Evolutionary conservation across 2,113 vertebrate genomes (phyloP).

Genomic region (Zosterops lateralis): DNA sequence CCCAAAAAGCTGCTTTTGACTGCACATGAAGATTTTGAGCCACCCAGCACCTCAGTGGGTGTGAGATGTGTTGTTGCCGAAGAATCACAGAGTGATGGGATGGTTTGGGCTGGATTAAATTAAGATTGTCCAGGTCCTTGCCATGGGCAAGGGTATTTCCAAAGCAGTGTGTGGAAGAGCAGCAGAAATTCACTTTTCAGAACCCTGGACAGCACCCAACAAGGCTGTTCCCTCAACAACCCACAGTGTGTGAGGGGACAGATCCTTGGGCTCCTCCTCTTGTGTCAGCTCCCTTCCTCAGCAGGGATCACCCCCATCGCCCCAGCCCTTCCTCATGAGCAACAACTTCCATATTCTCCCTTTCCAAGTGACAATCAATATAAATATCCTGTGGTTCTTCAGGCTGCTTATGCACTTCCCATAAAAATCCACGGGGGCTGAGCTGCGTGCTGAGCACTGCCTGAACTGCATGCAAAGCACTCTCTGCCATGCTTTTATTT

Average conservation of each 20-base stretch:
- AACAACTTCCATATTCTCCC: not conserved
- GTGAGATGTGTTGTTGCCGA: fast-evolving
- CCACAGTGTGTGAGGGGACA: fast-evolving
- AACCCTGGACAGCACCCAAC: not conserved
- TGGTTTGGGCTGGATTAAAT: not conserved
- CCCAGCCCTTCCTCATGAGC: not conserved
- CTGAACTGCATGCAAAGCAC: not conserved
- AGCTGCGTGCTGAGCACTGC: not conserved
- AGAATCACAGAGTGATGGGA: too few species aligned
- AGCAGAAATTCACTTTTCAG: not conserved
- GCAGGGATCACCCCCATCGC: not conserved
- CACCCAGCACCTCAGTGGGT: too few species aligned
- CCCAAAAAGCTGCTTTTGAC: not conserved
- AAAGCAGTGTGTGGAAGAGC: not conserved
- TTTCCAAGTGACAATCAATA: not conserved
- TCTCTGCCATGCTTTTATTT: conserved; percentile 6
- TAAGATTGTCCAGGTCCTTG: not conserved
- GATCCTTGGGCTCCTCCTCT: not conserved
- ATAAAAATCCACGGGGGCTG: not conserved
- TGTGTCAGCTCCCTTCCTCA: not conserved
- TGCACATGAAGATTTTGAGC: not conserved
- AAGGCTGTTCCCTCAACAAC: not conserved
- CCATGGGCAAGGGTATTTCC: not conserved
- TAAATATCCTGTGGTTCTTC: not conserved
- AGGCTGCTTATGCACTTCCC: not conserved